Base-by-base conservation (phyloP, 2,113 vertebrate genomes). In the Zeus faber region DNA sequence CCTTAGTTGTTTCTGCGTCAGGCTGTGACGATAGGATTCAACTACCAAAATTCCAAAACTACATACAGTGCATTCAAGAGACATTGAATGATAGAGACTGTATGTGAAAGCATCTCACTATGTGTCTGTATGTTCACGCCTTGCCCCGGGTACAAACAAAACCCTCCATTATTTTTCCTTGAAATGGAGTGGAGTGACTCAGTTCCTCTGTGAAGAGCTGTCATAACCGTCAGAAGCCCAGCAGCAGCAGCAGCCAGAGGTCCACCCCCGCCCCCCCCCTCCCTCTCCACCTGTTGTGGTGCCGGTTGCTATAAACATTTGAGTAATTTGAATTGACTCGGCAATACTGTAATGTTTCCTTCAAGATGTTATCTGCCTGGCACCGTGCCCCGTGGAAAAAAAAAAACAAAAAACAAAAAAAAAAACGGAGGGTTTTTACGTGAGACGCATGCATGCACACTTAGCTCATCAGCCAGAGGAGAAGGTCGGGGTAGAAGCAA, bases 281-380 rank as follows among this genome's bases (percentile, higher is more conserved):
- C 87, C 83, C 85, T 80, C 84, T 47, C 27, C 58, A 84, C 82
- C 88, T 99, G 94, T 98, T 99, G 86, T 94, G 92, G 88, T 76
- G 68, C 81, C 83, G 66, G 96, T 98, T 99, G 96, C 97, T 98
- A 98, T 93, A 95, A 98, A 99, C 97, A 97, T 43, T 6, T 71
- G 43, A 87, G 62, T 46, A 18, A 92, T 93, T 93, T 93, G 89
- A 93, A 92, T 91, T 69, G 91, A 90, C 84, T 86, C 91, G 93
- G 91, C 88, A 89, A 91, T 90, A 89, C 83, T 88, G 89, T 91
- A 91, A 92, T 94, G 89, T 93, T 94, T 95, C 90, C 91, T 91
- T 89, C 79, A 74, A 91, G 92, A 98, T 97, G 82, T 87, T 95
- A 98, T 95, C 93, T 85, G 62, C 77, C 83, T 96, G 94, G 93